Percentiles rank a stretch among this genome's conserved stretches.
phyloP scores from a whole-genome alignment of 1,140 invertebrate genomes.

The Calephelis virginiensis region DNA sequence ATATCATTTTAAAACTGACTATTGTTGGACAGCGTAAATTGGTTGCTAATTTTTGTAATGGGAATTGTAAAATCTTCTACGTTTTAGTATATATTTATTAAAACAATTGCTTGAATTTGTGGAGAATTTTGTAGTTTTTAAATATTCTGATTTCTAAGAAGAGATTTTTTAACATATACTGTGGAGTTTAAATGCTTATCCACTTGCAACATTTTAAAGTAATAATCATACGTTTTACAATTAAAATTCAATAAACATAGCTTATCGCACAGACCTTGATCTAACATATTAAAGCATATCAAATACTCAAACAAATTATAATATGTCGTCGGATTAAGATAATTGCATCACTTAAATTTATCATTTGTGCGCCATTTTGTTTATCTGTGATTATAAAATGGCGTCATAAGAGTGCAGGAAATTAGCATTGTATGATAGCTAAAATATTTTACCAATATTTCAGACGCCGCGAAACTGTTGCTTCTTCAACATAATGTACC shows the following conservation, averaged over 20 bases:
- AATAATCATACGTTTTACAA: neutral
- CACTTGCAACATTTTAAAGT: neutral
- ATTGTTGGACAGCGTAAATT: too few relatives aligned
- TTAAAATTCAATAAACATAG: neutral
- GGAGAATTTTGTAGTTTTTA: too few relatives aligned
- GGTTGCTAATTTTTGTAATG: too few relatives aligned
- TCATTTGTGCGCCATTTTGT: slow-evolving; percentile 30
- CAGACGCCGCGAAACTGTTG: too few relatives aligned
- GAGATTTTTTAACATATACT: too few relatives aligned
- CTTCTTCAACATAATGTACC: too few relatives aligned
- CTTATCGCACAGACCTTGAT: slow-evolving; percentile 26
- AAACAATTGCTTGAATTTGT: too few relatives aligned
- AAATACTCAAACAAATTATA: slow-evolving; percentile 31
- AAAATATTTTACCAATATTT: too few relatives aligned
- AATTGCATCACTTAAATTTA: slow-evolving; percentile 31
- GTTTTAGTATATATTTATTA: too few relatives aligned
- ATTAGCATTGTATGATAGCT: neutral
- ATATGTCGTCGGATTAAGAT: slow-evolving; percentile 34
- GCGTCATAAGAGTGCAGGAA: neutral
- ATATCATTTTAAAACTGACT: too few relatives aligned
- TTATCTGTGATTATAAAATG: slow-evolving; percentile 19
- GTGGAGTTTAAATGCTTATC: neutral
- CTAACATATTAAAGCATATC: slow-evolving; percentile 23
- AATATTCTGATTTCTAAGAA: too few relatives aligned
- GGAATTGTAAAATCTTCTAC: too few relatives aligned